Conservation (phyloP, 1,140 invertebrate genomes). For the Latrodectus geometricus region DNA sequence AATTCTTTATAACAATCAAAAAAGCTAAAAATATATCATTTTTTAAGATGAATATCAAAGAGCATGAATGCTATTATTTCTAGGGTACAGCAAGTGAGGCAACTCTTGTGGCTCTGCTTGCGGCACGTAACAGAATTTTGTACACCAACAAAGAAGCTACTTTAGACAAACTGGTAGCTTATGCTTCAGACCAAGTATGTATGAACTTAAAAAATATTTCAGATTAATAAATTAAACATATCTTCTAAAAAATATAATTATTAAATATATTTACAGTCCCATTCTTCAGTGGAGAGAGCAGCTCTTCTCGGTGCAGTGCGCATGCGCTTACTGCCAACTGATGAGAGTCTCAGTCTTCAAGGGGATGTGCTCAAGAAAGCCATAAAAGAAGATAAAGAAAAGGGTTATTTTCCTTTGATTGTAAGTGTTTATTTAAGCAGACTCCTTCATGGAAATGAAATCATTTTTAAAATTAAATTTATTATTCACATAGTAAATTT, state of each 20-base stretch:
- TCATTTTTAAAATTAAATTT: too few species aligned
- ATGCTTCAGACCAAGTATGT: conserved; percentile 79
- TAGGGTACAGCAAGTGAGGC: conserved; percentile 93
- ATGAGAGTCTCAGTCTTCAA: conserved; percentile 64
- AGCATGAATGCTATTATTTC: conserved; percentile 54
- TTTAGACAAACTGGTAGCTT: conserved; percentile 83
- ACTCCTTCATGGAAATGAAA: not conserved
- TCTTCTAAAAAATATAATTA: too few species aligned
- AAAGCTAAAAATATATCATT: too few species aligned
- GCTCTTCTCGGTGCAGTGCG: conserved; percentile 70
- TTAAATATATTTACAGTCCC: conserved; percentile 68
- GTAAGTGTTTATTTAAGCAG: conserved; percentile 72
- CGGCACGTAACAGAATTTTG: conserved; percentile 81
- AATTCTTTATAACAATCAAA: too few species aligned
- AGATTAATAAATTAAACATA: too few species aligned
- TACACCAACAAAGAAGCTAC: conserved; percentile 63
- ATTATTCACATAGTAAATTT: too few species aligned
- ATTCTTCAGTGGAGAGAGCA: conserved; percentile 74
- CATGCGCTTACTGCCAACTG: conserved; percentile 65
- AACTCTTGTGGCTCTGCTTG: conserved; percentile 84
- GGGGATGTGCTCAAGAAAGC: conserved; percentile 62
- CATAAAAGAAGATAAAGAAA: conserved; percentile 77
- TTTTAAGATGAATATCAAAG: too few species aligned
- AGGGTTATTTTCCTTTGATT: conserved; percentile 90
- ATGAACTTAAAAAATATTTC: not conserved